Conservation (phyloP, 2,797 vertebrate genomes). For the Labroides dimidiatus region DNA sequence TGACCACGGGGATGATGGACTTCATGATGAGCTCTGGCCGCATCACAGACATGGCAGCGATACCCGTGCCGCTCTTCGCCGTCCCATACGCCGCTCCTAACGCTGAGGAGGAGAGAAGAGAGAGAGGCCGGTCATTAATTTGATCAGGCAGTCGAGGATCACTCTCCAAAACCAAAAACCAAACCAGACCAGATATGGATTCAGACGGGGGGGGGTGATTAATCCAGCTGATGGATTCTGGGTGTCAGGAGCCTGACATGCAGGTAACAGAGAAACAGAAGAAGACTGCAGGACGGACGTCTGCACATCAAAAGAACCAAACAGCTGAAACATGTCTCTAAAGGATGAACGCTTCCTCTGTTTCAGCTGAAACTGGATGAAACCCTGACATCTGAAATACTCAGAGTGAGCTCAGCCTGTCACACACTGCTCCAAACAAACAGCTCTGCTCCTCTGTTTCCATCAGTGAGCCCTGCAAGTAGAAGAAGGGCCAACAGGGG, state of each 20-base stretch:
- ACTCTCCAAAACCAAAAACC: not conserved
- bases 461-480: no score
- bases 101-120: conserved; percentile 78
- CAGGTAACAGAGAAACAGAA: not conserved
- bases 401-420: no score
- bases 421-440: no score
- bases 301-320: not conserved
- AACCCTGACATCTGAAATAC: no score
- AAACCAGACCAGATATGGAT: not conserved
- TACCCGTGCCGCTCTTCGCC: conserved; percentile 97
- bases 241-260: not conserved
- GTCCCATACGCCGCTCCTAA: conserved; percentile 98
- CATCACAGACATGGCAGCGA: conserved; percentile 99
- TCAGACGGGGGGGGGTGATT: not conserved
- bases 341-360: no score
- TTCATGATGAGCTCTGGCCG: conserved; percentile 99
- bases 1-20: conserved; percentile 99
- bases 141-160: not conserved
- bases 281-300: not conserved
- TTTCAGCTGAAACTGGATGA: no score
- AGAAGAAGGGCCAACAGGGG: no score
- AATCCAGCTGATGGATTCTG: not conserved
- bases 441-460: no score
- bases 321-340: no score
- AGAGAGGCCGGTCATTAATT: conserved; percentile 1